Percentiles rank a stretch among this genome's conserved stretches.
These are phyloP conservation scores for Burhinus oedicnemus DNA, from an alignment of 2,113 vertebrate species.

Conservation along the genomic window DNA sequence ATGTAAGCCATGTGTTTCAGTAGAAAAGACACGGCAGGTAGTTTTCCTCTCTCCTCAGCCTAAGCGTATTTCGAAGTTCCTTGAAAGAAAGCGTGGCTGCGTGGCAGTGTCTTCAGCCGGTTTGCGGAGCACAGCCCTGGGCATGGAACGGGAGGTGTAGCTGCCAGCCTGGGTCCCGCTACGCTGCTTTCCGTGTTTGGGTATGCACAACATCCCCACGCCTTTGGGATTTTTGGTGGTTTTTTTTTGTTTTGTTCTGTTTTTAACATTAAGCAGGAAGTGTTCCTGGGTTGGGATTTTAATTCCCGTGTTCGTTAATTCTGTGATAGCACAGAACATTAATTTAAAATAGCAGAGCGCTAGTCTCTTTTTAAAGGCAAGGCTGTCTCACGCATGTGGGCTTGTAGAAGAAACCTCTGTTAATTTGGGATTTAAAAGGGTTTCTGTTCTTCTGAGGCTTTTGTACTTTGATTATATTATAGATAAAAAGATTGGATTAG, in stretches of 20 bases:
- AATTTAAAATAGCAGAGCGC: not conserved
- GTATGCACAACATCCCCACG: no score
- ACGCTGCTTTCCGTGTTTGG: not conserved
- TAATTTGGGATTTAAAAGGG: not conserved
- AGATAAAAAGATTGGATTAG: not conserved
- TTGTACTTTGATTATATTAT: not conserved
- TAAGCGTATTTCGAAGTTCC: not conserved
- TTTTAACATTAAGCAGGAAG: not conserved
- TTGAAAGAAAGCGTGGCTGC: not conserved
- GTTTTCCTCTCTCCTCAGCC: not conserved
- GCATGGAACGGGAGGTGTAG: not conserved
- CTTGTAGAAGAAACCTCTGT: not conserved
- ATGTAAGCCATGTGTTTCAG: not conserved
- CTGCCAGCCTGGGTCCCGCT: not conserved
- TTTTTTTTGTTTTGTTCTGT: not conserved
- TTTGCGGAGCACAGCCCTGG: not conserved
- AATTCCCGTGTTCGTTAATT: not conserved
- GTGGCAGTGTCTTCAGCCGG: not conserved
- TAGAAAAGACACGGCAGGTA: not conserved
- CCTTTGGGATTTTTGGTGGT: not conserved
- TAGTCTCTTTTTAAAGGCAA: not conserved
- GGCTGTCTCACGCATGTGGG: not conserved
- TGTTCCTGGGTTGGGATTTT: not conserved
- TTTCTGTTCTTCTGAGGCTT: not conserved
- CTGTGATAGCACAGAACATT: not conserved